Percentiles rank a stretch among this genome's conserved stretches.
Evolutionary conservation across 2,113 vertebrate species (phyloP).

Genomic region (Hemiscyllium ocellatum): DNA sequence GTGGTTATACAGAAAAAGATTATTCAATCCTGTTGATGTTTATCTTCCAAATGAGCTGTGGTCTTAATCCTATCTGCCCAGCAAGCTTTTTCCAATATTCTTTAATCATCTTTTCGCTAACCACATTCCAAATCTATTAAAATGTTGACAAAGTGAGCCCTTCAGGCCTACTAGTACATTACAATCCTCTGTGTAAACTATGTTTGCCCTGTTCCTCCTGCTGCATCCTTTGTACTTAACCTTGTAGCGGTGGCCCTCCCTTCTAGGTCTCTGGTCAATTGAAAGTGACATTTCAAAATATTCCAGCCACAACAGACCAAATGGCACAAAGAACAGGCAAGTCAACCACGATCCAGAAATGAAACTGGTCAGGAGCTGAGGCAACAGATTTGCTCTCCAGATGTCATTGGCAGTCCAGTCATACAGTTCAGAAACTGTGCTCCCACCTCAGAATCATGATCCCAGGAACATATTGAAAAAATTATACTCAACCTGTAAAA

Average conservation of each 20-base stretch:
- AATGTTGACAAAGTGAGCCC: background rate
- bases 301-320: background rate
- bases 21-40: background rate
- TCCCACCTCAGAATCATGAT: background rate
- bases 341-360: background rate
- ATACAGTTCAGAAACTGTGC: background rate
- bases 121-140: background rate
- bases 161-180: background rate
- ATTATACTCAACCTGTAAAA: background rate
- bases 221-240: background rate
- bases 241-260: background rate
- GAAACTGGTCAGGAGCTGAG: background rate
- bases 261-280: background rate
- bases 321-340: background rate
- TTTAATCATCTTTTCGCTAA: background rate
- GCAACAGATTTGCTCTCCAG: background rate
- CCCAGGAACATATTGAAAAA: background rate
- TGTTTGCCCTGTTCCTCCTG: background rate
- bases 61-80: background rate
- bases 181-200: background rate
- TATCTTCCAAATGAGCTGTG: background rate
- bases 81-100: background rate
- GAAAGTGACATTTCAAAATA: background rate
- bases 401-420: background rate
- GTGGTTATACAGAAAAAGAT: background rate